phyloP scores from a whole-genome alignment of 2,797 vertebrate species.

The Botia kubotai region DNA sequence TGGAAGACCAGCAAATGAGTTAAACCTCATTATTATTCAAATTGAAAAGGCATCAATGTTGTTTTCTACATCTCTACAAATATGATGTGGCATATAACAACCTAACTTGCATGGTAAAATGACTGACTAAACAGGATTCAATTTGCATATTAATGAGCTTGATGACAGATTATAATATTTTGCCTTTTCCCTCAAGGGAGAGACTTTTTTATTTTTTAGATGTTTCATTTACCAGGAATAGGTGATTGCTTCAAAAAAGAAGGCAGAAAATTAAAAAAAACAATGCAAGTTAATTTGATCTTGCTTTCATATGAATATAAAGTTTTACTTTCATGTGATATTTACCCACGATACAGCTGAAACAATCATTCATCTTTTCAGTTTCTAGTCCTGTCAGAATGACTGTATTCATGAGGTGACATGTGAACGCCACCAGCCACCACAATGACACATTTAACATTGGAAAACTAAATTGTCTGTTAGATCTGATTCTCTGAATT shows the following conservation, averaged over 20 bases:
- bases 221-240: conserved; percentile 61
- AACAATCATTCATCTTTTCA: conserved; percentile 32
- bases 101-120: conserved; percentile 63
- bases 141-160: conserved; percentile 74
- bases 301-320: conserved; percentile 48
- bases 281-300: conserved; percentile 58
- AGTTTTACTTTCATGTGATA: conserved; percentile 40
- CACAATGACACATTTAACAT: neutral
- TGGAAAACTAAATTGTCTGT: neutral
- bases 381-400: conserved; percentile 1
- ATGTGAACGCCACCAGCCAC: neutral
- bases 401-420: neutral
- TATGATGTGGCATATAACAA: conserved; percentile 69
- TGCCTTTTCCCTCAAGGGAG: conserved; percentile 63
- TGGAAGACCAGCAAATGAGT: conserved; percentile 65
- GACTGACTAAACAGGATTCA: conserved; percentile 71
- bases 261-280: conserved; percentile 56
- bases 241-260: conserved; percentile 55
- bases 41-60: conserved; percentile 72
- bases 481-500: neutral
- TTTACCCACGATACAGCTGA: neutral
- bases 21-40: conserved; percentile 72
- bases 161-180: conserved; percentile 73
- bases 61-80: conserved; percentile 71
- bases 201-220: conserved; percentile 50